Base-by-base conservation (phyloP, 1,140 invertebrate genomes). In the Drosophila virilis region DNA sequence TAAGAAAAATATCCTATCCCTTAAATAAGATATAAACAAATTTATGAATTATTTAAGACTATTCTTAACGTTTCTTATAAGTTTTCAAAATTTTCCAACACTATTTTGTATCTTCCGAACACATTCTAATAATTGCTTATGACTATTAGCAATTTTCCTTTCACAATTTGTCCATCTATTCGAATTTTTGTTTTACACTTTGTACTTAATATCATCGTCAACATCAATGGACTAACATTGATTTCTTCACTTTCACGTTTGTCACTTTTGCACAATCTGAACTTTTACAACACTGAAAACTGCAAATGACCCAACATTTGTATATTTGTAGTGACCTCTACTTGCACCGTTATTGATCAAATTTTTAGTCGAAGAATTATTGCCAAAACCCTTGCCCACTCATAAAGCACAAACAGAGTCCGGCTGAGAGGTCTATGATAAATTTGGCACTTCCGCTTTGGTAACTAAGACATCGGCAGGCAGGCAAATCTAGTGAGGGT, bases 391-490 rank as follows among this genome's bases (percentile, higher is more conserved):
- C 66, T 81, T 55, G 71, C 57, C 76, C 67, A 83, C 73, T 83
- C 83, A 82, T 77, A 82, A 85, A 82, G 67, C 42, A 66, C 74
- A 71, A 70, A 81, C 68, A 70, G 62, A 78, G 50, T 69, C 59
- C 67, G 64, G 40, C 37, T 42, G 64, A 45, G 42, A 48, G 48
- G 70, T 51, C 74, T 67, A 74, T 86, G 82, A 86, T 88, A 88
- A 83, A 86, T 85, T 82, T 48, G 59, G 52, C 70, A 80, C 69
- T 83, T 82, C 75, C 83, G 76, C 71, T 77, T 73, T 65, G 66
- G 76, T 72, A 88, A 88, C 83, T 89, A 83, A 88, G 83, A 89
- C 83, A 88, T 88, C 83, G 83, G 58, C 72, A 77, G 83, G 58
- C 72, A 77, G 76, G 79, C 79, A 88, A 88, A 86, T 85, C 59